Evolutionary conservation across 1,140 invertebrate genomes (phyloP).

Genomic region (Saccostrea cuccullata): DNA sequence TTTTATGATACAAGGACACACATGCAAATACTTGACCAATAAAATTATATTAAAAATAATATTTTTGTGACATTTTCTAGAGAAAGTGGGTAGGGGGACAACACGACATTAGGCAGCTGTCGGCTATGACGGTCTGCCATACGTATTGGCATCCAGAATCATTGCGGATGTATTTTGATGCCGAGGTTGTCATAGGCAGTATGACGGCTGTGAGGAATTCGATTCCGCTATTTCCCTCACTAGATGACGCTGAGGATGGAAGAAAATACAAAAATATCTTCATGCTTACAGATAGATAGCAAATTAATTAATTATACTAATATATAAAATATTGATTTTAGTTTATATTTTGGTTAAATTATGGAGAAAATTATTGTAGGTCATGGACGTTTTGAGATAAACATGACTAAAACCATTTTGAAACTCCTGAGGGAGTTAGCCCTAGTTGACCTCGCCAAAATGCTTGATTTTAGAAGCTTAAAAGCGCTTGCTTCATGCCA

Average conservation of each 20-base stretch:
- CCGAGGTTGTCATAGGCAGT: neutral
- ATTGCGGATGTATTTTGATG: neutral
- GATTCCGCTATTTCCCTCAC: neutral
- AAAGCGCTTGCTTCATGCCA: no score
- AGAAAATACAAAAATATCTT: neutral
- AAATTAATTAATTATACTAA: no score
- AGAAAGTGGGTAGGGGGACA: neutral
- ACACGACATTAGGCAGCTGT: neutral
- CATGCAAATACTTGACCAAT: neutral
- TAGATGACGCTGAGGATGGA: neutral
- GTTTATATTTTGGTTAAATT: no score
- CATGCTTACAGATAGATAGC: neutral
- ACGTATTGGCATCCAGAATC: neutral
- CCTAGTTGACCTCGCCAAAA: no score
- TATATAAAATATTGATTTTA: no score
- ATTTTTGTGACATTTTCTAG: neutral
- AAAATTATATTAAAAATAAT: neutral
- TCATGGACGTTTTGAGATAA: no score
- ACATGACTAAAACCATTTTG: no score
- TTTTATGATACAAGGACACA: neutral
- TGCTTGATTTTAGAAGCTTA: no score
- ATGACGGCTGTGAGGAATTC: neutral
- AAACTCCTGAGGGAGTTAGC: no score
- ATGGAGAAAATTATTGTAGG: no score
- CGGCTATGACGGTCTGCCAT: constrained; percentile 42